A percentile compares a stretch with the other conserved stretches of the same genome.
phyloP scores from a whole-genome alignment of 2,888 invertebrate genomes.

The Slavum lentiscoides region DNA sequence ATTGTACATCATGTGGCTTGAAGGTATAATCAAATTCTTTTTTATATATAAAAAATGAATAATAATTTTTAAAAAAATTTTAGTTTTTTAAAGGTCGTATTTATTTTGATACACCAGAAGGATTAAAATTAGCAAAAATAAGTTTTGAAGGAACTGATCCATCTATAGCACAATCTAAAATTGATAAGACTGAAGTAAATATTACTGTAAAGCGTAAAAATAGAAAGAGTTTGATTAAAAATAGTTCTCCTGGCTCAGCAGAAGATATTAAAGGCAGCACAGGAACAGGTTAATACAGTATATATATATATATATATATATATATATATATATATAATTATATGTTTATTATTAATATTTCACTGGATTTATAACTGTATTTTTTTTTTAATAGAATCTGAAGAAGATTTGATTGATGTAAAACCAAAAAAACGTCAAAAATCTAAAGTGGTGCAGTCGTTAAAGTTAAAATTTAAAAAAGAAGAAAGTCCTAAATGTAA shows the following conservation, averaged over 20 bases:
- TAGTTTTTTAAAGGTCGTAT: constrained; percentile 78
- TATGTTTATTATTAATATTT: not conserved
- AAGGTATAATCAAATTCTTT: constrained; percentile 35
- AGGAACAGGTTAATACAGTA: constrained; percentile 36
- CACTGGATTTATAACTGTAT: too few species aligned
- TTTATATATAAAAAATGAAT: not conserved
- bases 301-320: too few species aligned
- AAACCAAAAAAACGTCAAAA: constrained; percentile 49
- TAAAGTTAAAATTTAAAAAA: constrained; percentile 50
- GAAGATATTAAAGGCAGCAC: constrained; percentile 51
- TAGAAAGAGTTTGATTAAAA: constrained; percentile 44
- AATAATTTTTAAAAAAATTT: constrained; percentile 57
- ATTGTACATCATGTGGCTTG: constrained; percentile 52
- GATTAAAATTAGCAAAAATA: constrained; percentile 70
- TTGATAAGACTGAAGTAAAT: constrained; percentile 47
- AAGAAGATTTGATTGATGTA: constrained; percentile 48
- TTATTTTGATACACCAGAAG: constrained; percentile 72
- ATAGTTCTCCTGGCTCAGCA: constrained; percentile 46
- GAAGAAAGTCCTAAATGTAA: constrained; percentile 43
- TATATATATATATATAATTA: too few species aligned
- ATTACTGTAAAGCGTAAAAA: constrained; percentile 35
- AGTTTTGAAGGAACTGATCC: constrained; percentile 63
- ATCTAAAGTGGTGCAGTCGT: constrained; percentile 46
- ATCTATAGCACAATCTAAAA: constrained; percentile 58
- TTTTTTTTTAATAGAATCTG: constrained; percentile 40